These are phyloP conservation scores for Sebastes flavidus DNA, from an alignment of 2,797 vertebrate species.

Conservation along the genomic window DNA sequence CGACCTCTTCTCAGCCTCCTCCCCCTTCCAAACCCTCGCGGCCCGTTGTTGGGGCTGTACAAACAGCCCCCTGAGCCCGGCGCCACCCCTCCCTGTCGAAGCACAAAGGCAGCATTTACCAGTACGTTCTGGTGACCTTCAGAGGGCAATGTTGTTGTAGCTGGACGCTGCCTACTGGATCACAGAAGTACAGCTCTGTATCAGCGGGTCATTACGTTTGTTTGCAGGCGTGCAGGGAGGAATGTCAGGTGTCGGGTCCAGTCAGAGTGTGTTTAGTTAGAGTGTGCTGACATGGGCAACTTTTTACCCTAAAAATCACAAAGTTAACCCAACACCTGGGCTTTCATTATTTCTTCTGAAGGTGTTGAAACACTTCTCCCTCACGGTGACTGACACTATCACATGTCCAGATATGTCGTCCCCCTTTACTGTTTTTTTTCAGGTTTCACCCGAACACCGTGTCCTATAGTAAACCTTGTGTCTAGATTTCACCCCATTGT, in stretches of 20 bases:
- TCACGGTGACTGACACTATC: neutral
- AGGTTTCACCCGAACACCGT: slow-evolving; percentile 47
- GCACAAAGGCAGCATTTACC: slow-evolving; percentile 84
- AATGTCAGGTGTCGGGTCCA: slow-evolving; percentile 51
- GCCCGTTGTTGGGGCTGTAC: slow-evolving; percentile 70
- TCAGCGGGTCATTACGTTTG: slow-evolving; percentile 40
- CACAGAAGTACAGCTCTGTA: slow-evolving; percentile 45
- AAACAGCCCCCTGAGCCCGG: slow-evolving; percentile 61
- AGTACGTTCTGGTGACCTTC: slow-evolving; percentile 84
- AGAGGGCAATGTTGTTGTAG: slow-evolving; percentile 81
- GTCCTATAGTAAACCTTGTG: slow-evolving; percentile 70
- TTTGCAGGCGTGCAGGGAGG: slow-evolving; percentile 37
- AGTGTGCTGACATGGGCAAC: slow-evolving; percentile 14
- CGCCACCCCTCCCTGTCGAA: slow-evolving; percentile 33
- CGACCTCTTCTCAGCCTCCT: slow-evolving; percentile 52
- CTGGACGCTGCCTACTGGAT: slow-evolving; percentile 53
- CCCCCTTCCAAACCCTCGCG: neutral
- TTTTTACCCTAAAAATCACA: neutral
- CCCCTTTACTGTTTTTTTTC: slow-evolving; percentile 9
- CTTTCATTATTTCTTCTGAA: neutral
- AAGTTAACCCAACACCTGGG: neutral
- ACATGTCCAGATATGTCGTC: slow-evolving; percentile 6
- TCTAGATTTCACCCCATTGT: slow-evolving; percentile 79
- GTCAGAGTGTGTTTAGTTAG: neutral
- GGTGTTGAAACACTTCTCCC: slow-evolving; percentile 16